Evolutionary conservation across 2,888 invertebrate species (phyloP).

Genomic region (Melieria omissa): DNA sequence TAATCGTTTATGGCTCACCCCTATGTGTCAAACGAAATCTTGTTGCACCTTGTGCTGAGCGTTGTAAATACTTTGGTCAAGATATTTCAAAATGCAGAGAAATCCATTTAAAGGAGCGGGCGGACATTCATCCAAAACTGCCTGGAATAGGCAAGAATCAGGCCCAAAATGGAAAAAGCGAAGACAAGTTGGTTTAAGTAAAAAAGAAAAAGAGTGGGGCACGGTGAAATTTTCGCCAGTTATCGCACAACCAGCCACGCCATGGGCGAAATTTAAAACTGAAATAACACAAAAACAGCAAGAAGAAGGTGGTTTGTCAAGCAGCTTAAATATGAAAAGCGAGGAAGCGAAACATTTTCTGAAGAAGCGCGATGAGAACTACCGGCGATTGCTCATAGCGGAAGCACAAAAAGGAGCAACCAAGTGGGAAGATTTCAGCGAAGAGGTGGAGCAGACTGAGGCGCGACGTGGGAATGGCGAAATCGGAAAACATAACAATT

Average conservation of each 20-base stretch:
- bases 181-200: background rate
- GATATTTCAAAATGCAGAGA: constrained; percentile 26
- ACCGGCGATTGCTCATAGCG: constrained; percentile 54
- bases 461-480: constrained; percentile 20
- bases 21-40: no score
- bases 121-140: no score
- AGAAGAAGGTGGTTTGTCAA: constrained; percentile 42
- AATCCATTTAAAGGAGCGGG: constrained; percentile 36
- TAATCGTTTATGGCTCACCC: no score
- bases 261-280: constrained; percentile 58
- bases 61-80: background rate
- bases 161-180: no score
- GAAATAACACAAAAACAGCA: constrained; percentile 53
- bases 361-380: constrained; percentile 53
- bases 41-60: no score
- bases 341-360: constrained; percentile 46
- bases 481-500: constrained; percentile 9
- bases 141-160: no score
- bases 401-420: constrained; percentile 51
- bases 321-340: constrained; percentile 44
- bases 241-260: constrained; percentile 49
- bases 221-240: constrained; percentile 41
- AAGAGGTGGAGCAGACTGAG: constrained; percentile 34
- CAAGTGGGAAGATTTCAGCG: constrained; percentile 57
- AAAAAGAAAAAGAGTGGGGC: constrained; percentile 42